phyloP scores from a whole-genome alignment of 2,888 invertebrate species.

The Heliconius cydno region DNA sequence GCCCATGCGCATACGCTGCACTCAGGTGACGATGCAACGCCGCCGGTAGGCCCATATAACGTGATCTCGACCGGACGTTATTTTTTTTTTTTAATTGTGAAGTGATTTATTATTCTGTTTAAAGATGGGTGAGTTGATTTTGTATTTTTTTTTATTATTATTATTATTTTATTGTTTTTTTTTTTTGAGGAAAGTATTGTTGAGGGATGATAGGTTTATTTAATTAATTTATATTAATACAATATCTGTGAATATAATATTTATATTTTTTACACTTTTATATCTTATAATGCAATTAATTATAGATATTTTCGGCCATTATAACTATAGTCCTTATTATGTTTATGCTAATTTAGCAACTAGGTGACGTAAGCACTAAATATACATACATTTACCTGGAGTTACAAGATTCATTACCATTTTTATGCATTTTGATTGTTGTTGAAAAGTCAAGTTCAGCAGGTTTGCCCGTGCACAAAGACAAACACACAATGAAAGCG shows the following conservation, averaged over 20 bases:
- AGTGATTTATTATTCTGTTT: conserved; percentile 62
- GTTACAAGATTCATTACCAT: conserved; percentile 34
- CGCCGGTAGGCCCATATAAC: conserved; percentile 66
- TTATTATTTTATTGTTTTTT: background rate
- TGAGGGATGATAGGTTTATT: background rate
- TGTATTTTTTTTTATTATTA: conserved; percentile 1
- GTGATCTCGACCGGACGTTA: conserved; percentile 69
- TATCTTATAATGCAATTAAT: background rate
- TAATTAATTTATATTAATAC: background rate
- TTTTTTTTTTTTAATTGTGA: conserved; percentile 61
- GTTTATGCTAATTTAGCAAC: conserved; percentile 2
- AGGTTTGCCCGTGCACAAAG: conserved; percentile 52
- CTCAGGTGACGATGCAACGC: conserved; percentile 75
- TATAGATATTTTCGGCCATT: too few species aligned
- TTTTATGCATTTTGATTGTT: conserved; percentile 36
- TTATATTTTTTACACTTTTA: background rate
- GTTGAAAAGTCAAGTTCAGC: conserved; percentile 45
- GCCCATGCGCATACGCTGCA: conserved; percentile 59
- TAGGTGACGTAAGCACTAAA: conserved; percentile 3
- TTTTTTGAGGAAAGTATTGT: background rate
- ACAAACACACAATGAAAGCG: conserved; percentile 55
- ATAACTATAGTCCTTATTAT: background rate
- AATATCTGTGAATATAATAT: background rate
- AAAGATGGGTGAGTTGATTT: conserved; percentile 70
- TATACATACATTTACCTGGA: background rate